phyloP scores from a whole-genome alignment of 2,888 invertebrate genomes.

The Synanthedon formicaeformis region DNA sequence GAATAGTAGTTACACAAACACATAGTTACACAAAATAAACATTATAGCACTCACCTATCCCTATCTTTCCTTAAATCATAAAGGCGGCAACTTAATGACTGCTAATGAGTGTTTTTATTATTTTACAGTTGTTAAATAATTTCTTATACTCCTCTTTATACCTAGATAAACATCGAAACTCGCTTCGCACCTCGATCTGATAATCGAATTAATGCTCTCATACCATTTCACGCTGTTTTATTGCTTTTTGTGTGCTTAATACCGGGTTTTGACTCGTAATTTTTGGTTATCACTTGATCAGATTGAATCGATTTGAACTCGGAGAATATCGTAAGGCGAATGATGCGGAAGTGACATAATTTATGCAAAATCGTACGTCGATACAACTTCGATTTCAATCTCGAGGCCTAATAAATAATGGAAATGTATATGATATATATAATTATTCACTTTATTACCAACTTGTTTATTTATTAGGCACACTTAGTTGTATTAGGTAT shows the following conservation, averaged over 20 bases:
- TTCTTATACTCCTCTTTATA: constrained; percentile 67
- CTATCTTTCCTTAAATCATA: constrained; percentile 58
- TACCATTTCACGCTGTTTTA: constrained; percentile 67
- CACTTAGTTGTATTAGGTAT: constrained; percentile 3
- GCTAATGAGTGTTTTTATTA: constrained; percentile 70
- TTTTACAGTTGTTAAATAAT: constrained; percentile 68
- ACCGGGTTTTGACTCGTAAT: constrained; percentile 55
- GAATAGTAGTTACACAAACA: constrained; percentile 35
- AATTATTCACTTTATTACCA: no score
- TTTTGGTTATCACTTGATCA: constrained; percentile 58
- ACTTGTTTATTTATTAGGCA: not conserved
- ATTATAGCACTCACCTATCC: constrained; percentile 32
- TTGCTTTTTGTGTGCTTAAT: constrained; percentile 63
- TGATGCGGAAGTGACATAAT: constrained; percentile 23
- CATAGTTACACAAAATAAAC: constrained; percentile 52
- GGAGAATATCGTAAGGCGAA: constrained; percentile 13
- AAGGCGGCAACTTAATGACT: constrained; percentile 63
- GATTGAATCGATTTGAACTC: constrained; percentile 53
- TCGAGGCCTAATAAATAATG: not conserved
- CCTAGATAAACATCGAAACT: constrained; percentile 70
- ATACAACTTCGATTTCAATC: not conserved
- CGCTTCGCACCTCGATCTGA: constrained; percentile 70
- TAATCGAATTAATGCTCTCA: constrained; percentile 68
- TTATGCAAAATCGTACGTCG: constrained; percentile 6
- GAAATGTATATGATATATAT: no score